Evolutionary conservation across 2,888 invertebrate species (phyloP).

Genomic region (Tachystola acroxantha): DNA sequence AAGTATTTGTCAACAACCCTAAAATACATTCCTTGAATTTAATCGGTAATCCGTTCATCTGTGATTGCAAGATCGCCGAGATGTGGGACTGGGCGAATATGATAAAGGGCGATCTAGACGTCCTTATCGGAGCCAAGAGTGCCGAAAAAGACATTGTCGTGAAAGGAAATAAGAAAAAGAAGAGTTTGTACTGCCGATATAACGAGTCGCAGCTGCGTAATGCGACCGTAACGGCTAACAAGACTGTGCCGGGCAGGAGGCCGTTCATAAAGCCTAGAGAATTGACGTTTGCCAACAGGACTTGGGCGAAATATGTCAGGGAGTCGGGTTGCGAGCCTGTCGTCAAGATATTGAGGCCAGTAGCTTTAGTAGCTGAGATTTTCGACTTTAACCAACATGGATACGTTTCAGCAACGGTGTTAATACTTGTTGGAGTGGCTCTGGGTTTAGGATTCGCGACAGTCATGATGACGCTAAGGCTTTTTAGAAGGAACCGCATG

Average conservation of each 20-base stretch:
- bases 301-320: constrained; percentile 85
- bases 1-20: constrained; percentile 75
- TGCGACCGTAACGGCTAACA: constrained; percentile 63
- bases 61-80: constrained; percentile 83
- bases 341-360: constrained; percentile 65
- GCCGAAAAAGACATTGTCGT: constrained; percentile 80
- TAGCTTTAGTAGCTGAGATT: constrained; percentile 48
- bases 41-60: constrained; percentile 83
- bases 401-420: constrained; percentile 40
- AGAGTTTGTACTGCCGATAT: constrained; percentile 80
- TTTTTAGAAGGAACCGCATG: constrained; percentile 37
- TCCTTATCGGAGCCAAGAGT: constrained; percentile 81
- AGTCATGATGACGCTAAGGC: constrained; percentile 54
- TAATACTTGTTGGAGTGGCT: constrained; percentile 52
- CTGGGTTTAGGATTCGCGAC: constrained; percentile 43
- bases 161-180: constrained; percentile 81
- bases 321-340: constrained; percentile 81
- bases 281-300: constrained; percentile 78
- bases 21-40: constrained; percentile 80
- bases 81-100: constrained; percentile 86
- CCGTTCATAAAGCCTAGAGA: constrained; percentile 79
- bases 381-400: constrained; percentile 26
- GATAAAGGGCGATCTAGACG: constrained; percentile 80
- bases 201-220: constrained; percentile 76
- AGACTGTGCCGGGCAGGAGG: constrained; percentile 73